phyloP scores from a whole-genome alignment of 1,140 invertebrate genomes.

The Caerostris extrusa region DNA sequence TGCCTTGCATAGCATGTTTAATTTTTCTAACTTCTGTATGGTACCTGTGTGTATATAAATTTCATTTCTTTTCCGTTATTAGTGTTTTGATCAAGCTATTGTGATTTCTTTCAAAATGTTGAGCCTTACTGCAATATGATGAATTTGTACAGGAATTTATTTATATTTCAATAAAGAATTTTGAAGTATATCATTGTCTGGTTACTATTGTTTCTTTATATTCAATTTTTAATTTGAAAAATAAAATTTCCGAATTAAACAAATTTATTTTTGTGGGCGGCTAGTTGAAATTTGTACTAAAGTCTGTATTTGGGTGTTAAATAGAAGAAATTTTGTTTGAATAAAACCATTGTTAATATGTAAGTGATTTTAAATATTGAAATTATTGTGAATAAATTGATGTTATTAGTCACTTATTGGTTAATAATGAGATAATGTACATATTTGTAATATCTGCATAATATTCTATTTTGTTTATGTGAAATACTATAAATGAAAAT shows the following conservation, averaged over 20 bases:
- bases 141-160: slow-evolving; percentile 76
- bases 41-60: slow-evolving; percentile 51
- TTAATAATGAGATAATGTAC: too few species aligned
- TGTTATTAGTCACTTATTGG: too few species aligned
- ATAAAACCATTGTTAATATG: too few species aligned
- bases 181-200: slow-evolving; percentile 70
- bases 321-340: not conserved
- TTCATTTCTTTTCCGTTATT: not conserved
- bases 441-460: too few species aligned
- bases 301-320: not conserved
- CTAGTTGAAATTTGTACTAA: not conserved
- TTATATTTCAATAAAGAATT: slow-evolving; percentile 76
- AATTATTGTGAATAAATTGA: too few species aligned
- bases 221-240: not conserved
- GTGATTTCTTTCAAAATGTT: slow-evolving; percentile 61
- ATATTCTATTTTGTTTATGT: too few species aligned
- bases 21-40: slow-evolving; percentile 15
- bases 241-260: too few species aligned
- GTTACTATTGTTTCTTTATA: slow-evolving; percentile 61
- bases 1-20: slow-evolving; percentile 41
- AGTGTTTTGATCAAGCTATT: slow-evolving; percentile 49
- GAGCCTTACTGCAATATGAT: slow-evolving; percentile 47
- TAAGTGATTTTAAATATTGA: too few species aligned
- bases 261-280: not conserved
- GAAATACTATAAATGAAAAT: too few species aligned